Base-by-base conservation (phyloP, 2,797 vertebrate species). In the Sorex maritimensis region DNA sequence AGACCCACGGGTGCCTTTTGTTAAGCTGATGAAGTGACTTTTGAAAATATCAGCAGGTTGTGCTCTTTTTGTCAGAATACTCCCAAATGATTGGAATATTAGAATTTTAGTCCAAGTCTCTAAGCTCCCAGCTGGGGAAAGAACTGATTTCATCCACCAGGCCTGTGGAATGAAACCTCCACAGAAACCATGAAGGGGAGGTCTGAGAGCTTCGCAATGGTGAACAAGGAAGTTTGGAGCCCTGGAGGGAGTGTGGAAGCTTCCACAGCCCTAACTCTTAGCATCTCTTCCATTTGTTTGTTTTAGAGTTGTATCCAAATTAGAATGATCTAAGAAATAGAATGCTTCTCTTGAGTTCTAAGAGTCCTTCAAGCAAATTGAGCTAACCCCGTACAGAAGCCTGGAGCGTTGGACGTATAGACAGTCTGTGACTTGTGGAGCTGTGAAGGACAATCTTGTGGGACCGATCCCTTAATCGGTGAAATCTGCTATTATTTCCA, bases 231-330 rank as follows among this genome's bases (percentile, higher is more conserved):
- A 34, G 67, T 71, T 0, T 23, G 12, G 46, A 19, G 34, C 24
- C 44, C 71, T 0, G 7, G 13, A 23, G 23, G 61, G 74, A 30
- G 6, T 14, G 3, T 15, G 41, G 58, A 10, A 28, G 3, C 13
- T 30, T 21, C 65, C 21, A 41, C 21, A 0, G 19, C 0, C 12
- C 8, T 34, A n/a, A 0, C 14, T n/a, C 44, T 19, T 0, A 17
- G 34, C 34, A 7, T n/a, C 23, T 83, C 49, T 41, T 81, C 34
- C 13, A 38, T 10, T 26, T 12, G 12, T 26, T 23, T 65, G 21
- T 44, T 72, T 19, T 12, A 34, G 14, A 55, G 7, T 63, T 30
- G 13, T 82, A 24, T 24, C 63, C 2, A n/a, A n/a, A n/a, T n/a
- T n/a, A n/a, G n/a, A n/a, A n/a, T 38, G 9, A 82, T 71, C 34